Conservation (phyloP, 2,797 vertebrate genomes). For the Luscinia luscinia region DNA sequence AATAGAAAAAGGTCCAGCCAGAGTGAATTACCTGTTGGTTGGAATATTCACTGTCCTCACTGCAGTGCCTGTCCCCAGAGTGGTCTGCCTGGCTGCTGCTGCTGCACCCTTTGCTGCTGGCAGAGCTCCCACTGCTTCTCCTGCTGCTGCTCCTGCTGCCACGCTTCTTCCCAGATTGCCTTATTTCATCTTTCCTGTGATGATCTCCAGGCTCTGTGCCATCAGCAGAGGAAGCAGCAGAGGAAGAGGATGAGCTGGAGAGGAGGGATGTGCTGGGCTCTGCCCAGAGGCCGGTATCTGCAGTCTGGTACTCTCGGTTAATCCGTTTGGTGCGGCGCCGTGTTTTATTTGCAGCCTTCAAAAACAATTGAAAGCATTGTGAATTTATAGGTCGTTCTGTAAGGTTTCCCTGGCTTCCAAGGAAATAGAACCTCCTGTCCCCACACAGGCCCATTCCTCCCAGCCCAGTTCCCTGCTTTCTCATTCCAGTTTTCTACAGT, state of each 20-base stretch:
- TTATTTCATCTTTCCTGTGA: not conserved
- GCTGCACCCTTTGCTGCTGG: not conserved
- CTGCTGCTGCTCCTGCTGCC: not conserved
- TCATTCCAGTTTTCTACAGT: not conserved
- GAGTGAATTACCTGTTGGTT: constrained; percentile 21
- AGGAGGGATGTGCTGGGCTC: not conserved
- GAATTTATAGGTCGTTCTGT: not conserved
- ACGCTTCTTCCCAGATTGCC: not conserved
- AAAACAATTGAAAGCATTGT: constrained; percentile 2
- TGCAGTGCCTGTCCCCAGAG: not conserved
- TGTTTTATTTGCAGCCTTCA: constrained; percentile 56
- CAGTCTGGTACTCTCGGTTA: not conserved
- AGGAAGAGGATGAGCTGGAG: constrained; percentile 40
- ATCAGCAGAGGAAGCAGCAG: not conserved
- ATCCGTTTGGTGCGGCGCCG: not conserved
- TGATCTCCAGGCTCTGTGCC: not conserved
- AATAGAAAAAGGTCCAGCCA: not conserved
- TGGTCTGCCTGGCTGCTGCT: not conserved
- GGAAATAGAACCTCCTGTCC: not conserved
- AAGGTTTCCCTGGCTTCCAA: not conserved
- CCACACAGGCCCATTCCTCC: not conserved
- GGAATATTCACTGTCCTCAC: not conserved
- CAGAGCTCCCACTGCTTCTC: not conserved
- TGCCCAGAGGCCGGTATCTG: not conserved
- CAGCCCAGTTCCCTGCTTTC: not conserved